Conservation (phyloP, 2,113 vertebrate genomes). For the Leptobrachium leishanense region DNA sequence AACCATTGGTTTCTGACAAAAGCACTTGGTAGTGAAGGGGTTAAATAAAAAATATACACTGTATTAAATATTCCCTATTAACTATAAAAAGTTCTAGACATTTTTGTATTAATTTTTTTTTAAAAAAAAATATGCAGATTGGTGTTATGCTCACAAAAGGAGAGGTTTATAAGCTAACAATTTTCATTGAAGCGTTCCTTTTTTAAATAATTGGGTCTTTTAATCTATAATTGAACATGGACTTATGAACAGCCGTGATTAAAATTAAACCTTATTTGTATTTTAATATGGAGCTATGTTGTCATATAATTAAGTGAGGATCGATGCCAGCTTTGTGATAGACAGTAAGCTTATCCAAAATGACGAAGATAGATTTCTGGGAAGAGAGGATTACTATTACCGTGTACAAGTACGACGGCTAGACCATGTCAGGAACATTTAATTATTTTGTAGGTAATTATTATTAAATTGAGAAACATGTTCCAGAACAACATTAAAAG, state of each 20-base stretch:
- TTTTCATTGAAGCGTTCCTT: slow-evolving; percentile 68
- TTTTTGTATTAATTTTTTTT: too few species aligned
- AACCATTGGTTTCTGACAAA: too few species aligned
- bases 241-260: slow-evolving; percentile 66
- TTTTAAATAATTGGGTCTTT: slow-evolving; percentile 68
- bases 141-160: too few species aligned
- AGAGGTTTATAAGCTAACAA: neutral
- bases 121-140: too few species aligned
- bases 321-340: slow-evolving; percentile 74
- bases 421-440: slow-evolving; percentile 78
- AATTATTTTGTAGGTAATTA: slow-evolving; percentile 91
- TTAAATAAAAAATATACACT: too few species aligned
- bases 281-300: slow-evolving; percentile 71
- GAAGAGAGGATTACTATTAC: slow-evolving; percentile 77
- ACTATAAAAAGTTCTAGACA: too few species aligned
- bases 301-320: slow-evolving; percentile 71
- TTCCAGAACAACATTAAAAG: slow-evolving; percentile 61
- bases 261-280: slow-evolving; percentile 76
- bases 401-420: slow-evolving; percentile 73
- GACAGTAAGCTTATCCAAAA: slow-evolving; percentile 79
- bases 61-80: too few species aligned
- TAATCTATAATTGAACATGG: slow-evolving; percentile 68
- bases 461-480: slow-evolving; percentile 75
- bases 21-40: too few species aligned
- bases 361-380: slow-evolving; percentile 85